These are phyloP conservation scores for Protobothrops flavoviridis DNA, from an alignment of 2,113 vertebrate species.

Conservation along the genomic window DNA sequence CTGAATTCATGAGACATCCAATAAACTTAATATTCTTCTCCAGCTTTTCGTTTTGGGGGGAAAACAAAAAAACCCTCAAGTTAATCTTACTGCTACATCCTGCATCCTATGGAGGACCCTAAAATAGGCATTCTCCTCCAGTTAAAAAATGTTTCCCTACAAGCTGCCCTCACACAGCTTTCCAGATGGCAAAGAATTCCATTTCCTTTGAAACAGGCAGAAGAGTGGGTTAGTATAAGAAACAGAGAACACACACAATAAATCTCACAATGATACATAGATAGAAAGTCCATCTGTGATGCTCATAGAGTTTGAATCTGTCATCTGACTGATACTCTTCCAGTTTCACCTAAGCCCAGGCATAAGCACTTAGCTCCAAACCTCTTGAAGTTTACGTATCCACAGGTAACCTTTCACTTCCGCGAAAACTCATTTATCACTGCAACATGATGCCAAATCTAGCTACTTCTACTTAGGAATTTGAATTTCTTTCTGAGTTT, in stretches of 20 bases:
- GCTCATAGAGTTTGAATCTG: background rate
- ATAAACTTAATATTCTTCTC: background rate
- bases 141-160: background rate
- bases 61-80: background rate
- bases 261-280: background rate
- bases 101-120: background rate
- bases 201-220: background rate
- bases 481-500: constrained; percentile 11
- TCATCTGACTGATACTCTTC: background rate
- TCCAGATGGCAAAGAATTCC: background rate
- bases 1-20: background rate
- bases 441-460: background rate
- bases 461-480: background rate
- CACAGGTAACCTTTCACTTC: background rate
- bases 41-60: background rate
- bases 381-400: background rate
- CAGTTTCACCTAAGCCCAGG: background rate
- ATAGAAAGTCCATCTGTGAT: background rate
- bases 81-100: background rate
- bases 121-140: background rate
- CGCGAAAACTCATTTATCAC: background rate
- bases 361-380: background rate
- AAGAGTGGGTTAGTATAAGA: background rate
- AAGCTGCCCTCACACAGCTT: background rate
- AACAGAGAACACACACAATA: background rate